These are phyloP conservation scores for Sesamia inferens DNA, from an alignment of 2,888 invertebrate genomes.

Conservation along the genomic window DNA sequence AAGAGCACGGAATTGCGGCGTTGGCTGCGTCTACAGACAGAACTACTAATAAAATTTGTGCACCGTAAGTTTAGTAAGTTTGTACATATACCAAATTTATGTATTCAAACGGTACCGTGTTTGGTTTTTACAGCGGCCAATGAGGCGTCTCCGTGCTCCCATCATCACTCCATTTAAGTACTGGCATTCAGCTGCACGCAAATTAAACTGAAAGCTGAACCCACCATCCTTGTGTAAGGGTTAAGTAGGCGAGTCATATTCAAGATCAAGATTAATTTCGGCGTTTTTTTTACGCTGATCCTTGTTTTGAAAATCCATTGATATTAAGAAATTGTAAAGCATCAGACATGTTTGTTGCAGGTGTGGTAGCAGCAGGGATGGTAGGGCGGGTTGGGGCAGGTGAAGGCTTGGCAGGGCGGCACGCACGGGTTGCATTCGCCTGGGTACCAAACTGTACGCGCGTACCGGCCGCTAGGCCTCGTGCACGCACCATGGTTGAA, in stretches of 20 bases:
- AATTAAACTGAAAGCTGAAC: not conserved
- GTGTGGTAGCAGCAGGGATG: conserved; percentile 85
- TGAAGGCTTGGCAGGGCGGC: conserved; percentile 85
- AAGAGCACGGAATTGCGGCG: not conserved
- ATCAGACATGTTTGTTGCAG: conserved; percentile 81
- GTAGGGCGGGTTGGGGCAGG: conserved; percentile 85
- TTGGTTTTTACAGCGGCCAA: not conserved
- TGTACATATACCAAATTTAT: not conserved
- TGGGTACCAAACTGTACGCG: conserved; percentile 85
- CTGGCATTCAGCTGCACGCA: not conserved
- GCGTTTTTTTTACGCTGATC: not conserved
- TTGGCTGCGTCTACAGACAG: not conserved
- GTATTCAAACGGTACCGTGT: not conserved
- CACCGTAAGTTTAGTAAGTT: not conserved
- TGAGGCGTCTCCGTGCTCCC: too few relatives aligned
- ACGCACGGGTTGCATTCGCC: conserved; percentile 83
- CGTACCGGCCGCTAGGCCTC: conserved; percentile 85
- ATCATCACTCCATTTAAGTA: too few relatives aligned
- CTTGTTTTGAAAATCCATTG: conserved; percentile 24
- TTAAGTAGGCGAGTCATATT: not conserved
- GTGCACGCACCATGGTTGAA: conserved; percentile 86
- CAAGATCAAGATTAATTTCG: not conserved
- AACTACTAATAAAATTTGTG: conserved; percentile 1
- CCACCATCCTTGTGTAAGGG: not conserved
- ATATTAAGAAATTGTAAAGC: not conserved